These are phyloP conservation scores for Melinaea menophilus DNA, from an alignment of 2,888 invertebrate species.

Conservation along the genomic window DNA sequence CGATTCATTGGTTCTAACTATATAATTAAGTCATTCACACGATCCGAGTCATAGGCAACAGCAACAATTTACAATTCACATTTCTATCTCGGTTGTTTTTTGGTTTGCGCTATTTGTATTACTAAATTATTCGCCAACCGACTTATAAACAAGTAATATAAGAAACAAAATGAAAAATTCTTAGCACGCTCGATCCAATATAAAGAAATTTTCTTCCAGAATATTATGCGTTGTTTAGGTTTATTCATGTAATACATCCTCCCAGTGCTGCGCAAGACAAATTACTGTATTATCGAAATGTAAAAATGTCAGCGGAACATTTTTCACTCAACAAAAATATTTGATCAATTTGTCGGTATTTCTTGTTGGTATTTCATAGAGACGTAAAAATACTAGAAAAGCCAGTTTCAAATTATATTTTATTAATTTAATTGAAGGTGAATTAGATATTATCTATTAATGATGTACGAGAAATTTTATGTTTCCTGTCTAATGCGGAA, in stretches of 20 bases:
- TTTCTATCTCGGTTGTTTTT: too few relatives aligned
- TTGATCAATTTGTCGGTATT: constrained; percentile 13
- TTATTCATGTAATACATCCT: constrained; percentile 3
- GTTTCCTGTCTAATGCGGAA: constrained; percentile 10
- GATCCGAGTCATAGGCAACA: too few relatives aligned
- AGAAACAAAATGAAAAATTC: not conserved
- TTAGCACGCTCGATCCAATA: not conserved
- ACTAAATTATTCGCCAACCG: too few relatives aligned
- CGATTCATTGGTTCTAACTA: too few relatives aligned
- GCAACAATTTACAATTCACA: too few relatives aligned
- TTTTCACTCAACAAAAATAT: constrained; percentile 15
- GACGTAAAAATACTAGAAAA: not conserved
- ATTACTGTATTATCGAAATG: constrained; percentile 17
- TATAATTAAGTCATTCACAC: too few relatives aligned
- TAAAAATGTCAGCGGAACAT: constrained; percentile 15
- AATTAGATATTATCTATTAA: not conserved
- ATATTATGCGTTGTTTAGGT: constrained; percentile 6
- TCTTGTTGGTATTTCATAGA: constrained; percentile 1
- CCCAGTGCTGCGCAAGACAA: constrained; percentile 12
- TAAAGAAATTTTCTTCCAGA: not conserved
- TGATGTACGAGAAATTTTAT: constrained; percentile 7
- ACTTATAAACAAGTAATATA: too few relatives aligned
- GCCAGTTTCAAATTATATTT: not conserved
- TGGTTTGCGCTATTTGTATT: too few relatives aligned
- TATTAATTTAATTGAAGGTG: not conserved